Evolutionary conservation across 2,797 vertebrate species (phyloP).

Genomic region (Melanotaenia boesemani): DNA sequence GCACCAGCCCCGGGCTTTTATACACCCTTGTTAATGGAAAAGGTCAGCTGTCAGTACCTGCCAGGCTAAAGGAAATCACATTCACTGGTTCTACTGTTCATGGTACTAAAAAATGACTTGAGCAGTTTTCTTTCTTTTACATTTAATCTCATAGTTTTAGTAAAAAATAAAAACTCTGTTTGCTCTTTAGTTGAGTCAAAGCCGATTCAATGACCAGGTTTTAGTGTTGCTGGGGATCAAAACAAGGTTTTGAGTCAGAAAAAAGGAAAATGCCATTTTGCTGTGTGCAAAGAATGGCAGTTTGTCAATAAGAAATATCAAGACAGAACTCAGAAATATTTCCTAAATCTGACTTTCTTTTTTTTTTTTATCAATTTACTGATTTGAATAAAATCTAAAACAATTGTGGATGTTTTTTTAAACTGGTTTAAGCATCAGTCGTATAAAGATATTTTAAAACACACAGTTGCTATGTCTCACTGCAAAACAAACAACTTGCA

Average conservation of each 20-base stretch:
- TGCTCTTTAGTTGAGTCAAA: not conserved
- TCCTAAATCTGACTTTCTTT: too few relatives aligned
- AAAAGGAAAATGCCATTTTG: not conserved
- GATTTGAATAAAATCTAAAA: too few relatives aligned
- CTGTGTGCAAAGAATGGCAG: not conserved
- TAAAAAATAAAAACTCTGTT: not conserved
- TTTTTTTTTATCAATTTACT: too few relatives aligned
- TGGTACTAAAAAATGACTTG: constrained; percentile 8
- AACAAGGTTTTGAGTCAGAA: not conserved
- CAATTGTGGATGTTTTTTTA: too few relatives aligned
- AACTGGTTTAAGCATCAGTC: too few relatives aligned
- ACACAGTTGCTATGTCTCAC: too few relatives aligned
- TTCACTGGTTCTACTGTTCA: constrained; percentile 25
- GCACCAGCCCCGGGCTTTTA: constrained; percentile 28
- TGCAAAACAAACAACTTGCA: too few relatives aligned
- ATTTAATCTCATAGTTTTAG: constrained; percentile 4
- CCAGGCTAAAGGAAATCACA: constrained; percentile 46
- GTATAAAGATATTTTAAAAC: too few relatives aligned
- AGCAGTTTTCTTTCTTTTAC: not conserved
- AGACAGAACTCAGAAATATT: too few relatives aligned
- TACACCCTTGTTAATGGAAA: constrained; percentile 59
- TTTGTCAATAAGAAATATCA: too few relatives aligned
- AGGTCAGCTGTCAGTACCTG: constrained; percentile 66
- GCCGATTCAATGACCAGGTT: not conserved
- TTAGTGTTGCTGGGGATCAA: not conserved